These are phyloP conservation scores for Eledone cirrhosa DNA, from an alignment of 2,888 invertebrate species.

Conservation along the genomic window DNA sequence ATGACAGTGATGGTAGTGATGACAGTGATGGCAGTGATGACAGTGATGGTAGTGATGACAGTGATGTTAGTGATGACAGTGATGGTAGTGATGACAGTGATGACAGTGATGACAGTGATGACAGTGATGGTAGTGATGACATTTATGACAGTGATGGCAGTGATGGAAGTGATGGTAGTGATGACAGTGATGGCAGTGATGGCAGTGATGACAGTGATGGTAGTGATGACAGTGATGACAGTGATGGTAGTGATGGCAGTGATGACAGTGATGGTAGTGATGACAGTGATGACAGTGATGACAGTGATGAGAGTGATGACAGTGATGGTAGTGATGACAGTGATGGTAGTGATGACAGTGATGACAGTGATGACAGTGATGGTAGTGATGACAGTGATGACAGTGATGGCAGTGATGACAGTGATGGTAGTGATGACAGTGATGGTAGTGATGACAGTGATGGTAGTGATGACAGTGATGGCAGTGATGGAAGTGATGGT, in stretches of 20 bases:
- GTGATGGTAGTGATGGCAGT: background rate
- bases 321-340: constrained; percentile 8
- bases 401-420: background rate
- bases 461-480: too few relatives aligned
- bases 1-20: constrained; percentile 31
- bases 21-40: constrained; percentile 11
- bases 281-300: too few relatives aligned
- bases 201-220: constrained; percentile 20
- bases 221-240: constrained; percentile 22
- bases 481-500: too few relatives aligned
- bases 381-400: constrained; percentile 8
- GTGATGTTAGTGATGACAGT: too few relatives aligned
- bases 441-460: background rate
- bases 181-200: constrained; percentile 25
- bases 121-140: constrained; percentile 27
- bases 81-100: constrained; percentile 25
- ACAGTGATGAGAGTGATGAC: too few relatives aligned
- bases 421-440: background rate
- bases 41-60: background rate
- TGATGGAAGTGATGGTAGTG: too few relatives aligned
- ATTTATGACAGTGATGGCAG: too few relatives aligned
- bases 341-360: background rate
- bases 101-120: constrained; percentile 27
- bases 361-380: constrained; percentile 4
- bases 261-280: constrained; percentile 6